Conservation (phyloP, 2,113 vertebrate species). For the Mesoclemmys tuberculata region DNA sequence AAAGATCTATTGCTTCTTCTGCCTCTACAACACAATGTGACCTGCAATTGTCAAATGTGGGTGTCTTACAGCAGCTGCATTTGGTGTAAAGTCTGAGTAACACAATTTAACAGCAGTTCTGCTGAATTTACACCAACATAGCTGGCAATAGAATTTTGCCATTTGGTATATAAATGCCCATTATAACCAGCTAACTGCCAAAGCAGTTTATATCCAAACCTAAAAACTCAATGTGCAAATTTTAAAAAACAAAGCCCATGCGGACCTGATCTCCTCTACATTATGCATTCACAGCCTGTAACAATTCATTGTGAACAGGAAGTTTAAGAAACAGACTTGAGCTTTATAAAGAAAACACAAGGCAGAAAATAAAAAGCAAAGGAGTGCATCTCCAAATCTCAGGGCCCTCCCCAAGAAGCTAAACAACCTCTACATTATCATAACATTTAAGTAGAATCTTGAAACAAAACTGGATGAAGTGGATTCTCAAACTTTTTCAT, state of each 20-base stretch:
- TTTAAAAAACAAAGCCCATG: conserved; percentile 51
- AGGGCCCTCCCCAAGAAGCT: conserved; percentile 49
- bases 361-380: conserved; percentile 46
- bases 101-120: not conserved
- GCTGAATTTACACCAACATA: not conserved
- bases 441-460: not conserved
- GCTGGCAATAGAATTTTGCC: conserved; percentile 1
- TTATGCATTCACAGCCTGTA: conserved; percentile 49
- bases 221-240: conserved; percentile 23
- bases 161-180: not conserved
- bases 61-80: fast-evolving
- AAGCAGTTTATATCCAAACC: not conserved
- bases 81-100: not conserved
- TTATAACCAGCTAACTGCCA: not conserved
- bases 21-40: not conserved
- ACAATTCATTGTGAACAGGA: not conserved
- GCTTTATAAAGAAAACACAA: conserved; percentile 31
- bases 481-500: not conserved
- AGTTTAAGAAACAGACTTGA: conserved; percentile 1
- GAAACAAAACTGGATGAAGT: not conserved
- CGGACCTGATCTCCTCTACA: conserved; percentile 65
- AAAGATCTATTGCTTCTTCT: not conserved
- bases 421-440: conserved; percentile 58
- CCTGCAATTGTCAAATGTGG: not conserved
- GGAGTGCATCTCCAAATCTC: not conserved